Conservation (phyloP, 2,797 vertebrate genomes). For the Acanthurus tractus region DNA sequence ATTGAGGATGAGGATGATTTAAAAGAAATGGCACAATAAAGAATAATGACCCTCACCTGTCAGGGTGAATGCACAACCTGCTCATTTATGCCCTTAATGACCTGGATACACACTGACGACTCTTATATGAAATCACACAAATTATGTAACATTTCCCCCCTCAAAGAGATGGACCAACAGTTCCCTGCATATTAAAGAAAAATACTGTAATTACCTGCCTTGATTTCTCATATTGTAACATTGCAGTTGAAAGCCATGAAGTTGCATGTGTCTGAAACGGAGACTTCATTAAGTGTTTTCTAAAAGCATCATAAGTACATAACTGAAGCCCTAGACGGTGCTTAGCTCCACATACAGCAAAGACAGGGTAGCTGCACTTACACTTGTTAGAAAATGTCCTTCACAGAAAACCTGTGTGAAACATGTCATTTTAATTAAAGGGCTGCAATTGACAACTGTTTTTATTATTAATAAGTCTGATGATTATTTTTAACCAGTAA, state of each 20-base stretch:
- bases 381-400: slow-evolving; percentile 29
- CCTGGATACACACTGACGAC: slow-evolving; percentile 4
- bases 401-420: slow-evolving; percentile 32
- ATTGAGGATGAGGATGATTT: slow-evolving; percentile 5
- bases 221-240: slow-evolving; percentile 31
- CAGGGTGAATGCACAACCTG: slow-evolving; percentile 27
- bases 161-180: neutral
- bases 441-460: too few relatives aligned
- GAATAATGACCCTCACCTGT: slow-evolving; percentile 42
- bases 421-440: slow-evolving; percentile 38
- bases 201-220: neutral
- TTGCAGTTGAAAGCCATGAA: slow-evolving; percentile 12
- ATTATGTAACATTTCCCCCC: neutral
- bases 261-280: neutral
- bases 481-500: too few relatives aligned
- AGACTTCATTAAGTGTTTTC: slow-evolving; percentile 13
- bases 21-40: slow-evolving; percentile 66
- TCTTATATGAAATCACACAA: neutral
- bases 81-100: slow-evolving; percentile 8
- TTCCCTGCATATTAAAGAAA: slow-evolving; percentile 15
- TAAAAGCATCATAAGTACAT: slow-evolving; percentile 31
- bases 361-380: slow-evolving; percentile 47
- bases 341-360: slow-evolving; percentile 43
- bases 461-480: too few relatives aligned
- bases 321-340: slow-evolving; percentile 31